Conservation (phyloP, 2,113 vertebrate genomes). For the Reinhardtius hippoglossoides region DNA sequence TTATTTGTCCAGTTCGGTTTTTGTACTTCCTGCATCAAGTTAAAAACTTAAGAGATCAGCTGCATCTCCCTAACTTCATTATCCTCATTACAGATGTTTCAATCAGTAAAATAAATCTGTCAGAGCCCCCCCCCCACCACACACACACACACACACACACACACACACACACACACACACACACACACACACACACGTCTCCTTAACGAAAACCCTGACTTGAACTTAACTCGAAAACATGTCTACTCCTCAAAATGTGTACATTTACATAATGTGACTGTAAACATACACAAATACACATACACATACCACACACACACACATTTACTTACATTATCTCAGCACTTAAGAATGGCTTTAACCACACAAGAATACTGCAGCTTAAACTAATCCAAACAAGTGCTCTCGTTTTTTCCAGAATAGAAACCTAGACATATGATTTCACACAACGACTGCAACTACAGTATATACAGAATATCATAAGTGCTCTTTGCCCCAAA, state of each 20-base stretch:
- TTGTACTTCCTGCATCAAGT: conserved; percentile 5
- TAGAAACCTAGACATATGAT: not conserved
- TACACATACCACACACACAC: too few relatives aligned
- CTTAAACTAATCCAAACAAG: not conserved
- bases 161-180: too few relatives aligned
- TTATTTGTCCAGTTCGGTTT: conserved; percentile 13
- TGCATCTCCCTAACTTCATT: conserved; percentile 36
- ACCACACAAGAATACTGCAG: not conserved
- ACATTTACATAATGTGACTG: too few relatives aligned
- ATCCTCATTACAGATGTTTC: conserved; percentile 5
- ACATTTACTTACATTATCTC: too few relatives aligned
- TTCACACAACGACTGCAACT: not conserved
- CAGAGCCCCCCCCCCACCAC: not conserved
- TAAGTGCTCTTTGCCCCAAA: not conserved
- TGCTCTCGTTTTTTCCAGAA: not conserved
- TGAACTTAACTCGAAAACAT: too few relatives aligned
- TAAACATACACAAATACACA: too few relatives aligned
- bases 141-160: not conserved
- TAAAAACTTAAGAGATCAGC: conserved; percentile 2
- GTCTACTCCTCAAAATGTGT: too few relatives aligned
- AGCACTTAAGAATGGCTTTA: not conserved
- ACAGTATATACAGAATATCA: not conserved
- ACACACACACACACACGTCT: too few relatives aligned
- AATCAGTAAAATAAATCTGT: conserved; percentile 25
- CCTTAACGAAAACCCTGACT: too few relatives aligned